Base-by-base conservation (phyloP, 2,888 invertebrate species). In the Odiellus spinosus region DNA sequence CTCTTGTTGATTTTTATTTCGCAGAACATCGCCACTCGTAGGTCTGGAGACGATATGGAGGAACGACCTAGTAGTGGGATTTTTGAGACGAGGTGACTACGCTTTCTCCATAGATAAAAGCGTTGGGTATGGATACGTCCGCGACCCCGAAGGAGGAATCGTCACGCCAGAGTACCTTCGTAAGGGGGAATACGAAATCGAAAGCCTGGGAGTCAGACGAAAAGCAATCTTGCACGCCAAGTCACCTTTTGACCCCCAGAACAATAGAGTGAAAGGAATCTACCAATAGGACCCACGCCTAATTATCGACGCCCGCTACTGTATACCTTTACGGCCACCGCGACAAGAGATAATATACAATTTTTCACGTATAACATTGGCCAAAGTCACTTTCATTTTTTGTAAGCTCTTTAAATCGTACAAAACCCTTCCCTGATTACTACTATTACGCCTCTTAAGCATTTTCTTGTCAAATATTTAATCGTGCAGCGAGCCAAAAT, bases 211-310 rank as follows among this genome's bases (percentile, higher is more conserved):
- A 6, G 73, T 75, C 55, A 73, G 71, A 55, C 74, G 81, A 62
- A 75, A 76, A 44, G 84, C 85, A 0, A 72, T 71, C 4, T 66
- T 82, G 44, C 76, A 82, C 61, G 60, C 78, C 19, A 76, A 72
- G 59, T 82, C 82, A 55, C 85, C 85, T 0, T 88, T 88, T 60
- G 87, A 90, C 68, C 81, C 84, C 1, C 72, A 73, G 44, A 78
- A 80, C 45, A 76, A 78, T 61, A 73, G 87, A 55, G 67, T 83
- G 43, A 68, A 78, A 41, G 87, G 85, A 32, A 57, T 63, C 44
- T 71, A 71, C 26, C 26, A 26, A 26, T 26, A 26, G 26, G 8
- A 26, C 26, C 26, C 26, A 26, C 26, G 26, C 26, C 26, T 26
- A 26, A 26, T 26, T 26, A 26, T 26, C 4, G 5, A 8, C 26